Base-by-base conservation (phyloP, 2,797 vertebrate species). In the Cephalopachus bancanus region DNA sequence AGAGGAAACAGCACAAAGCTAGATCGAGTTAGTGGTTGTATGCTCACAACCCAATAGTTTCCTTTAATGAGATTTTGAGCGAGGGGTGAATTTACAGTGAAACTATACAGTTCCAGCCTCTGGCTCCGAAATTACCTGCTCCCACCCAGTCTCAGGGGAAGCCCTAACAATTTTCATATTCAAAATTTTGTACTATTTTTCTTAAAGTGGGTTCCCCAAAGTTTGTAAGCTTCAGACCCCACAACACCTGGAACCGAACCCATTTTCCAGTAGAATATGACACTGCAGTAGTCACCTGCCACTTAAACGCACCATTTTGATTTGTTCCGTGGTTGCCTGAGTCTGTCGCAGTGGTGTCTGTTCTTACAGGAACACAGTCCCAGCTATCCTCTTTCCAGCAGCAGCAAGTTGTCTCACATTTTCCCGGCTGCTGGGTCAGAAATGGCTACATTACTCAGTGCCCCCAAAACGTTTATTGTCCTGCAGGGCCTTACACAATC, bases 401-500 rank as follows among this genome's bases (percentile, higher is more conserved):
- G 89, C 53, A 79, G 95, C 62, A 1, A 79, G 95, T 65, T 71
- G 91, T 65, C 92, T 98, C 95, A 98, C 96, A 95, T 97, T 71
- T 85, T 96, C 90, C 96, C 71, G 0, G 93, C 94, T 76, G 91
- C 92, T 55, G 44, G 83, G 64, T 95, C 92, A 93, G 94, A 97
- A 97, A 96, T 95, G 97, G 69, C 96, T 93, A 51, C 93, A 94
- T 93, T 84, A 93, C 95, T 96, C 96, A 95, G 93, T 93, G 95
- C 93, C 96, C 97, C 97, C 89, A 24, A 95, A 95, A 86, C 51
- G 67, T 88, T 94, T 96, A 97, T 97, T 97, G 97, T 97, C 96
- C 97, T 96, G 67, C 96, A 83, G 91, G 81, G 95, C 95, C 97
- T 97, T 97, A 94, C 98, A 97, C 97, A 97, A 98, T 97, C 89